Conservation (phyloP, 2,797 vertebrate genomes). For the Eupleurogrammus muticus region DNA sequence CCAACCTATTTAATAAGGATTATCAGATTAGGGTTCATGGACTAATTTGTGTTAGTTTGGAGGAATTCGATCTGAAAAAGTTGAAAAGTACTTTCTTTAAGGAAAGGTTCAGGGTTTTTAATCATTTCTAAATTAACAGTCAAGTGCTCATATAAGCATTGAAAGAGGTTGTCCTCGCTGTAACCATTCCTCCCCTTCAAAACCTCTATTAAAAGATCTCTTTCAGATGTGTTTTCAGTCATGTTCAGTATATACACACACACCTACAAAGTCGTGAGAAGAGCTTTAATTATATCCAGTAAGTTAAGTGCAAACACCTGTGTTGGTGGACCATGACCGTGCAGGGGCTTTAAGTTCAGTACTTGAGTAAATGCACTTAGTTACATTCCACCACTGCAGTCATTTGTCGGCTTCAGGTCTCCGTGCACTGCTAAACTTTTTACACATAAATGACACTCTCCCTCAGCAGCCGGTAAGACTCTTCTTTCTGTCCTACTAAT, state of each 20-base stretch:
- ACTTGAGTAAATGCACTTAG: constrained; percentile 2
- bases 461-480: constrained; percentile 49
- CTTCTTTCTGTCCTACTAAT: constrained; percentile 76
- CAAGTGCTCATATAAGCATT: too few relatives aligned
- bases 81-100: too few relatives aligned
- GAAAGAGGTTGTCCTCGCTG: too few relatives aligned
- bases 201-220: too few relatives aligned
- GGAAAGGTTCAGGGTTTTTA: not conserved
- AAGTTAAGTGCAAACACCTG: constrained; percentile 46
- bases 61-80: too few relatives aligned
- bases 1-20: too few relatives aligned
- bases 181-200: too few relatives aligned
- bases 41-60: too few relatives aligned
- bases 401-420: constrained; percentile 59
- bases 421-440: constrained; percentile 58
- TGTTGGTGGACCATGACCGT: constrained; percentile 23
- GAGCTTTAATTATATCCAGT: constrained; percentile 40
- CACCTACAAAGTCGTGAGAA: constrained; percentile 11
- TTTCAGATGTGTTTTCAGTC: not conserved
- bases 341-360: constrained; percentile 19
- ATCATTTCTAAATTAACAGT: too few relatives aligned
- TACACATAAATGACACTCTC: constrained; percentile 45
- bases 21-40: too few relatives aligned
- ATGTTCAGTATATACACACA: not conserved
- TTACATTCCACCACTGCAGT: constrained; percentile 39